A percentile compares a stretch with the other conserved stretches of the same genome.
These are phyloP conservation scores for Drepanosiphum platanoidis DNA, from an alignment of 2,888 invertebrate genomes.

Conservation along the genomic window DNA sequence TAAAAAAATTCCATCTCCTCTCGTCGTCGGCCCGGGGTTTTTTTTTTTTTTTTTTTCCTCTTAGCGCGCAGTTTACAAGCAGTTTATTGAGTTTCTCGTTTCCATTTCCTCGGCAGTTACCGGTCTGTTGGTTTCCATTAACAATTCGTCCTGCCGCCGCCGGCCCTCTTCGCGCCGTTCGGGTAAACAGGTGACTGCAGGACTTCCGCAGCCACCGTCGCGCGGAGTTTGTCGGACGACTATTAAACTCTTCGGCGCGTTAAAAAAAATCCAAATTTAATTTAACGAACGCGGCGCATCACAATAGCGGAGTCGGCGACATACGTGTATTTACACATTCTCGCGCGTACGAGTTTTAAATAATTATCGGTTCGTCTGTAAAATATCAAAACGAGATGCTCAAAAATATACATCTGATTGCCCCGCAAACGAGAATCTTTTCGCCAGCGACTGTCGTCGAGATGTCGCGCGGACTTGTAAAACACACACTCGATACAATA, in stretches of 20 bases:
- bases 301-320: background rate
- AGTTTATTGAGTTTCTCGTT: slow-evolving; percentile 60
- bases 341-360: too few relatives aligned
- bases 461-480: too few relatives aligned
- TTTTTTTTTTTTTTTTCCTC: slow-evolving; percentile 7
- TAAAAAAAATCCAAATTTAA: slow-evolving; percentile 44
- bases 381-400: too few relatives aligned
- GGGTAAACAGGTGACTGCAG: slow-evolving; percentile 1
- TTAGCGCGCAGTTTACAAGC: slow-evolving; percentile 31
- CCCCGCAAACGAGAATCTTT: too few relatives aligned
- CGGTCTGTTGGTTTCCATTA: slow-evolving; percentile 59
- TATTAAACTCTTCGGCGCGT: slow-evolving; percentile 39
- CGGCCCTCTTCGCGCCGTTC: background rate
- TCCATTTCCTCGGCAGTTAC: slow-evolving; percentile 56
- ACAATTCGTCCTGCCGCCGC: slow-evolving; percentile 6
- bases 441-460: too few relatives aligned
- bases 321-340: too few relatives aligned
- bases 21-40: background rate
- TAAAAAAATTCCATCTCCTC: slow-evolving; percentile 9
- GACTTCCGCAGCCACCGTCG: slow-evolving; percentile 35
- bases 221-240: background rate
- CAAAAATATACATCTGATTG: too few relatives aligned
- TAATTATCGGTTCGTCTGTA: too few relatives aligned
- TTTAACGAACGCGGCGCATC: slow-evolving; percentile 4
- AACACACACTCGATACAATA: too few relatives aligned